Evolutionary conservation across 2,113 vertebrate species (phyloP), one percentile per base, ranked within the genome.

Genomic region (Eonycteris spelaea): DNA sequence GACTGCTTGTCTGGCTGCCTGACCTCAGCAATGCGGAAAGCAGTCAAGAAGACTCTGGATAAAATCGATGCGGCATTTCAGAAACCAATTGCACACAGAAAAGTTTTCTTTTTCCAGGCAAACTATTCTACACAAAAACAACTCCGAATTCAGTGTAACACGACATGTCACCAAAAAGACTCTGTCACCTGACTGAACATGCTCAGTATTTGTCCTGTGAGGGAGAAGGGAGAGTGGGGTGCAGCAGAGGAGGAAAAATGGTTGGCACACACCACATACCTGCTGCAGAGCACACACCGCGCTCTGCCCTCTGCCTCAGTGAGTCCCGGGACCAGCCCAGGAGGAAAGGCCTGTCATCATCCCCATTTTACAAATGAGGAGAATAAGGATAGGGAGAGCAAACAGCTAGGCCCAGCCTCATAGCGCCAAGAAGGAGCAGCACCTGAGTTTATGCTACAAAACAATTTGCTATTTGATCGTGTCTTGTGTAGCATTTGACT

Each of bases 71-170:
- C 16, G 16, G 85, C 48, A 38, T 53, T 70, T 89, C 24, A n/a
- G 94, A 96, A 97, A 92, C 19, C 75, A 95, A 38, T 79, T 3
- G 0, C 57, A 57, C 14, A 91, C 63, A 90, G 65, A 93, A 91
- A 68, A 43, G 21, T 28, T 48, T 61, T 68, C 48, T 95, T 90
- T 86, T 90, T 74, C 87, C 90, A 94, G 93, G 88, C 38, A 97
- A 95, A 95, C 48, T 78, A 92, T 77, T 63, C 93, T 78, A 92
- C 22, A 90, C 80, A 86, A 95, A 97, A 98, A 95, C 92, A 94
- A 86, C 90, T 96, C 82, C 80, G 84, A 74, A 94, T 83, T 73
- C 97, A 95, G 97, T 95, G 94, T 97, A 95, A 97, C 94, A 97
- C 90, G 95, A 95, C 57, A 26, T 90, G 82, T 89, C 97, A 95